These are phyloP conservation scores for Cinclus cinclus DNA, from an alignment of 2,113 vertebrate species.

Conservation along the genomic window DNA sequence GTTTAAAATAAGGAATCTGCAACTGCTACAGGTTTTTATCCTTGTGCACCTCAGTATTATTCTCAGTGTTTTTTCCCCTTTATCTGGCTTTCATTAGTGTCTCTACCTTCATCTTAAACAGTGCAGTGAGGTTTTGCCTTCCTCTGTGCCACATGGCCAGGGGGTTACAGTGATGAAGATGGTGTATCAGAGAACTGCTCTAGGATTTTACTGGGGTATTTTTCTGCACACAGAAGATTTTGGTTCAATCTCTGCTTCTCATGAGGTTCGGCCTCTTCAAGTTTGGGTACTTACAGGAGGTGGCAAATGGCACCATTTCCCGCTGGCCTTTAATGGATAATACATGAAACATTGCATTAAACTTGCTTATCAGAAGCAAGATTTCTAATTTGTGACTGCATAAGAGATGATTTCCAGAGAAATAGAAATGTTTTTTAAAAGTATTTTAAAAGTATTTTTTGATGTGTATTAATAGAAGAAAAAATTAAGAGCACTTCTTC, in stretches of 20 bases:
- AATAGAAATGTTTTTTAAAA: not conserved
- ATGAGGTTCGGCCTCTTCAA: not conserved
- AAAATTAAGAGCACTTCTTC: not conserved
- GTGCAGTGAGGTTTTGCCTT: not conserved
- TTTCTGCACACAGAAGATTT: not conserved
- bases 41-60: not conserved
- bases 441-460: not conserved
- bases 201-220: not conserved
- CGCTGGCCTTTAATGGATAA: not conserved
- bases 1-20: not conserved
- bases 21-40: not conserved
- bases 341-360: not conserved
- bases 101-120: not conserved
- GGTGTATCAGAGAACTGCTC: not conserved
- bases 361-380: not conserved
- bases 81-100: not conserved
- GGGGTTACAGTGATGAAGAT: not conserved
- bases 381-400: not conserved
- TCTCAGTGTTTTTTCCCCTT: not conserved
- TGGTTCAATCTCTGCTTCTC: not conserved
- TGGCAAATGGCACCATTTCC: not conserved
- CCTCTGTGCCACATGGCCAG: fast-evolving
- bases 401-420: not conserved
- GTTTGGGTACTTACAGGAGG: not conserved
- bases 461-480: not conserved